These are phyloP conservation scores for Brachypodius melanocephalos DNA, from an alignment of 2,113 vertebrate species.

Conservation along the genomic window DNA sequence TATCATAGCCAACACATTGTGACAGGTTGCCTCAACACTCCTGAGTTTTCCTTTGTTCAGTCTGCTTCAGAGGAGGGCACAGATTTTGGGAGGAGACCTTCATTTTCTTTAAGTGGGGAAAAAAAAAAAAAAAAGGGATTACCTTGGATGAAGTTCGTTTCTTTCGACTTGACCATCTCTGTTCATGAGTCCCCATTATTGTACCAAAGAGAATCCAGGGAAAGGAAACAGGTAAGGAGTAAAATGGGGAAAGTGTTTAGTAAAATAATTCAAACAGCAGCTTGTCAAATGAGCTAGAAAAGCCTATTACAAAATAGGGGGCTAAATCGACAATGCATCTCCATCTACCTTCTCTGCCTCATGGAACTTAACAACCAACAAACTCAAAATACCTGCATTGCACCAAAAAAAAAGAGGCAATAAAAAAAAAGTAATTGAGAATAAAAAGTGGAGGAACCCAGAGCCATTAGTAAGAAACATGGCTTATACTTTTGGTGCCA, in stretches of 20 bases:
- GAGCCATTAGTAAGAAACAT: slow-evolving; percentile 45
- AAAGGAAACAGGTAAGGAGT: neutral
- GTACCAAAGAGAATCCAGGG: neutral
- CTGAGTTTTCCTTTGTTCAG: neutral
- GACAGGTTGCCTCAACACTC: neutral
- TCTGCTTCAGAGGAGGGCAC: neutral
- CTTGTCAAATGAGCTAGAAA: neutral
- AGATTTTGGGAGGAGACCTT: neutral
- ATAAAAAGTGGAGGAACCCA: slow-evolving; percentile 24
- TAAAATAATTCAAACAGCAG: neutral
- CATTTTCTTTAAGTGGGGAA: neutral
- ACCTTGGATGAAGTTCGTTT: slow-evolving; percentile 73
- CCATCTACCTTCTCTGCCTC: neutral
- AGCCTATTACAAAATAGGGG: neutral
- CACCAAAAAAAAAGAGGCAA: neutral
- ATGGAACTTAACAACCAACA: neutral
- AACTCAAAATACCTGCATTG: slow-evolving; percentile 38
- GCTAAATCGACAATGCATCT: neutral
- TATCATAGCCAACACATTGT: neutral
- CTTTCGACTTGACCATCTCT: slow-evolving; percentile 78
- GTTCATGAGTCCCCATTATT: neutral
- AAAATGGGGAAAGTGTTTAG: neutral
- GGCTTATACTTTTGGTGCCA: slow-evolving; percentile 44
- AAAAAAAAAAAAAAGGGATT: neutral
- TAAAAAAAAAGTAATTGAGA: neutral